phyloP scores from a whole-genome alignment of 2,113 vertebrate species.

The Oxygymnocypris stewartii region DNA sequence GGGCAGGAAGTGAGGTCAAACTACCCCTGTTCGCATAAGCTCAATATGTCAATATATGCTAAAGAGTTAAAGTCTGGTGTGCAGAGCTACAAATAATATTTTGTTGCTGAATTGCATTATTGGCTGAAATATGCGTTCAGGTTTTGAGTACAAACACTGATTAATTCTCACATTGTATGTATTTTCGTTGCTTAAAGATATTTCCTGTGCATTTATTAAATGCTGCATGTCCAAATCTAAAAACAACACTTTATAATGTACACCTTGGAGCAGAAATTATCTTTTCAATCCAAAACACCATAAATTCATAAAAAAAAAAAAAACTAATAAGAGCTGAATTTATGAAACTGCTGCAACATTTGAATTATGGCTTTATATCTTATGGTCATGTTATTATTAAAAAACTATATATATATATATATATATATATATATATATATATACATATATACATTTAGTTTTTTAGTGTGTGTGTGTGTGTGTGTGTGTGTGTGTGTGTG shows the following conservation, averaged over 20 bases:
- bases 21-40: not conserved
- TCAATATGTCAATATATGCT: slow-evolving; percentile 13
- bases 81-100: not conserved
- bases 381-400: not conserved
- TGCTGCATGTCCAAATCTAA: not conserved
- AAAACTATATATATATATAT: too few relatives aligned
- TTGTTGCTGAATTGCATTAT: slow-evolving; percentile 5
- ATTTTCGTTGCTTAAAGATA: not conserved
- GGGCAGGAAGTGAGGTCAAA: slow-evolving; percentile 36
- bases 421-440: too few relatives aligned
- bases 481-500: too few relatives aligned
- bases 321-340: not conserved
- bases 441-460: too few relatives aligned
- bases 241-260: not conserved
- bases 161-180: not conserved
- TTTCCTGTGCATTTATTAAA: not conserved
- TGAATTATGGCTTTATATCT: not conserved
- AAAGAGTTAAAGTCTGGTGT: not conserved
- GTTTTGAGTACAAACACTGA: not conserved
- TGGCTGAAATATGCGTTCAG: not conserved
- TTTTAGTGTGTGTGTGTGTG: too few relatives aligned
- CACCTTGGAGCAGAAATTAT: not conserved
- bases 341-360: not conserved
- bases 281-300: not conserved
- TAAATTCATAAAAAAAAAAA: not conserved